Evolutionary conservation across 1,140 invertebrate genomes (phyloP).

Genomic region (Acromyrmex charruanus): DNA sequence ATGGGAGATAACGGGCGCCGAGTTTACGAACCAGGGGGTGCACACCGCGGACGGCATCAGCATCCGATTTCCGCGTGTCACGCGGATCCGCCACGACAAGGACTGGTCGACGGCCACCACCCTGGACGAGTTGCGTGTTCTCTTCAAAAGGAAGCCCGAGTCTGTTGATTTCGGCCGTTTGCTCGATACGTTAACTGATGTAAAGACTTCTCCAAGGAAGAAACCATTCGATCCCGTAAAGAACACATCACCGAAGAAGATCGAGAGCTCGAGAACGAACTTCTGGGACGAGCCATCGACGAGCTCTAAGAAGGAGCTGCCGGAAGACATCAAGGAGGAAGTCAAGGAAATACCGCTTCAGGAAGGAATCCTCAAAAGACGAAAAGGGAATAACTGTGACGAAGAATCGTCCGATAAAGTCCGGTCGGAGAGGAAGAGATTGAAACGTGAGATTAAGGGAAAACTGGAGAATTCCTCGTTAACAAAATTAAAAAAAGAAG

Average conservation of each 20-base stretch:
- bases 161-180: conserved; percentile 90
- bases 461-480: neutral
- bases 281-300: conserved; percentile 5
- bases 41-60: conserved; percentile 97
- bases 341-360: neutral
- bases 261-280: neutral
- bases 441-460: conserved; percentile 43
- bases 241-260: neutral
- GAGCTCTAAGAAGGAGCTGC: neutral
- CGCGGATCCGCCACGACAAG: conserved; percentile 94
- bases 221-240: neutral
- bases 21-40: conserved; percentile 94
- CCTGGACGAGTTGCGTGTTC: conserved; percentile 90
- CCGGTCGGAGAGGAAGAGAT: conserved; percentile 37
- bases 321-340: neutral
- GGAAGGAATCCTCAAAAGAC: neutral
- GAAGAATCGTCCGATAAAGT: neutral
- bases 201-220: neutral
- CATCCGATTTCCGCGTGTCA: conserved; percentile 96
- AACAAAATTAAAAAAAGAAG: neutral
- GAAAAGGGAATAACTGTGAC: conserved; percentile 12
- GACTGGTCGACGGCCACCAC: conserved; percentile 94
- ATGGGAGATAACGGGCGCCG: conserved; percentile 97
- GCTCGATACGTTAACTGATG: conserved; percentile 47
- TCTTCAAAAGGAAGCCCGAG: conserved; percentile 90